A percentile compares a stretch with the other conserved stretches of the same genome.
phyloP scores from a whole-genome alignment of 2,113 vertebrate species.

The Turdus rufiventris region DNA sequence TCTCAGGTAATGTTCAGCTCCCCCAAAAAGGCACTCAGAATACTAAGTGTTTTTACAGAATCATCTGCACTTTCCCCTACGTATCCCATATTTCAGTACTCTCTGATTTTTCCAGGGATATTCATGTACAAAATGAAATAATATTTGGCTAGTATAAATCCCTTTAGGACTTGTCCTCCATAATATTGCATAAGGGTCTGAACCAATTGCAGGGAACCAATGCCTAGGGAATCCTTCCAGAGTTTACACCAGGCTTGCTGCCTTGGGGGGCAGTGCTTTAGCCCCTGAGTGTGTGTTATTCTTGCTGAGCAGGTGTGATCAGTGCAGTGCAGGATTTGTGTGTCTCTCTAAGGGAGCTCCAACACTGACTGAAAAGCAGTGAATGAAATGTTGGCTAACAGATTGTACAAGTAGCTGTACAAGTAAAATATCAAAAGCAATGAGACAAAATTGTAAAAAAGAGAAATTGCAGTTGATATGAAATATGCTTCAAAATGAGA shows the following conservation, averaged over 20 bases:
- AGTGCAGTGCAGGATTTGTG: not conserved
- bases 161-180: not conserved
- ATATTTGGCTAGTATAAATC: not conserved
- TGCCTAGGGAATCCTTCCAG: not conserved
- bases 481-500: not conserved
- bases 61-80: not conserved
- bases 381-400: not conserved
- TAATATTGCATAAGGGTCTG: not conserved
- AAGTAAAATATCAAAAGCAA: not conserved
- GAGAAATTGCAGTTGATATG: not conserved
- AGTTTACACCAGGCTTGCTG: not conserved
- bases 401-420: not conserved
- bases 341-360: not conserved
- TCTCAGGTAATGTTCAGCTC: not conserved
- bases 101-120: not conserved
- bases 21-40: not conserved
- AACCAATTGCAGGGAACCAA: not conserved
- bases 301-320: not conserved
- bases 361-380: not conserved
- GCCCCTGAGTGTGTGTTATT: not conserved
- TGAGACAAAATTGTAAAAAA: not conserved
- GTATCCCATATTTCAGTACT: not conserved
- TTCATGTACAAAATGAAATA: not conserved
- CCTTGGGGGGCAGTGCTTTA: not conserved
- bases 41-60: not conserved